Conservation (phyloP, 2,113 vertebrate species). For the Hippoglossus stenolepis region DNA sequence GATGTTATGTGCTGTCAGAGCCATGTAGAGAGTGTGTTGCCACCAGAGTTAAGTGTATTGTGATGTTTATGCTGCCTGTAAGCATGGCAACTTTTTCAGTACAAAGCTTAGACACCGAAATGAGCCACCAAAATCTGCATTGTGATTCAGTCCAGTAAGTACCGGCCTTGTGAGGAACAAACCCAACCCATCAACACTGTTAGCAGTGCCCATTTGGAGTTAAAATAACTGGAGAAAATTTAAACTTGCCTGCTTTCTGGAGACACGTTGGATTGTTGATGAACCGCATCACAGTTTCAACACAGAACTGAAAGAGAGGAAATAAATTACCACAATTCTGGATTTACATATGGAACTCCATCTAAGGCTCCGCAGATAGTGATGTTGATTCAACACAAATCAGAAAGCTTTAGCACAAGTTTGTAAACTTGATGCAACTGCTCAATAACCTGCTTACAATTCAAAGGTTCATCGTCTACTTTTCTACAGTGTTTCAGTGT, state of each 20-base stretch:
- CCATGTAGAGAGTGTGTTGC: no score
- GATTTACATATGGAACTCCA: background rate
- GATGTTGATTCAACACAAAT: conserved; percentile 8
- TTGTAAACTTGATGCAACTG: background rate
- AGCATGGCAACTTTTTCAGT: background rate
- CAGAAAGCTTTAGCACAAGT: background rate
- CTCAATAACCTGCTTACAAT: background rate
- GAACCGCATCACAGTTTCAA: conserved; percentile 85
- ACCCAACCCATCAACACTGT: no score
- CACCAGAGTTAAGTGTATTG: no score
- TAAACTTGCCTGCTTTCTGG: conserved; percentile 88
- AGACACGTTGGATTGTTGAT: conserved; percentile 81
- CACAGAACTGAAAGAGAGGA: conserved; percentile 84
- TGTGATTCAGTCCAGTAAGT: no score
- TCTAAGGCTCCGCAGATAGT: background rate
- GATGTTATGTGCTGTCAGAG: no score
- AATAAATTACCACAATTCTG: background rate
- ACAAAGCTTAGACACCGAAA: no score
- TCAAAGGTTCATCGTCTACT: background rate
- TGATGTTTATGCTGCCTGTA: background rate
- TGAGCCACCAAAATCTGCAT: no score
- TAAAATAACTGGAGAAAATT: background rate
- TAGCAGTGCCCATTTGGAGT: no score
- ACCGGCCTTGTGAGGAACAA: background rate
- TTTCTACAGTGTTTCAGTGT: background rate